Percentiles rank a stretch among this genome's conserved stretches.
phyloP scores from a whole-genome alignment of 2,888 invertebrate genomes.

The Ormyrus labotus region DNA sequence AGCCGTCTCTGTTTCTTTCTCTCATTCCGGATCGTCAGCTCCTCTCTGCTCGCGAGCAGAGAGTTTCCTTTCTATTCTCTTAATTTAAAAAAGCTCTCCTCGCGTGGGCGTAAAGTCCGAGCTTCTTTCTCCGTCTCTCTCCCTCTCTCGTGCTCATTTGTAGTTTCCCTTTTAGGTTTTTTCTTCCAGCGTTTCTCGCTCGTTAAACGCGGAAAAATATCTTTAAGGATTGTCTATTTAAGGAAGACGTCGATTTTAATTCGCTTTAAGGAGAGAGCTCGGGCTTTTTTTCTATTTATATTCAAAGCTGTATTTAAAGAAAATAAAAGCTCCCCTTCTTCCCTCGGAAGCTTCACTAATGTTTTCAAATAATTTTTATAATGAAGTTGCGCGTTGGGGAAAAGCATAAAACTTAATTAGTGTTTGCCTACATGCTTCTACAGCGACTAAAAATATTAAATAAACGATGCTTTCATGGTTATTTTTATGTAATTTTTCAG shows the following conservation, averaged over 20 bases:
- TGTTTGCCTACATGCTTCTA: too few relatives aligned
- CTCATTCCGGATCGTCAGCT: not conserved
- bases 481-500: too few relatives aligned
- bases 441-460: too few relatives aligned
- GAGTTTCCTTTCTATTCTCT: not conserved
- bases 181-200: not conserved
- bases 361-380: too few relatives aligned
- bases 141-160: not conserved
- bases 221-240: not conserved
- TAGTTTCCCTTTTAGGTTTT: slow-evolving; percentile 11
- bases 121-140: not conserved
- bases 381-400: too few relatives aligned
- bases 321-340: too few relatives aligned
- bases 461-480: too few relatives aligned
- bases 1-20: not conserved
- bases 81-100: slow-evolving; percentile 33
- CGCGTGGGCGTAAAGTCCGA: not conserved
- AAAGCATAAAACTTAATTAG: too few relatives aligned
- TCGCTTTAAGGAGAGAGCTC: not conserved
- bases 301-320: too few relatives aligned
- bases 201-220: slow-evolving; percentile 26
- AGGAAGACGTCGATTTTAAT: slow-evolving; percentile 1
- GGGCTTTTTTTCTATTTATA: too few relatives aligned
- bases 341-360: too few relatives aligned
- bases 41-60: too few relatives aligned